A percentile compares a stretch with the other conserved stretches of the same genome.
phyloP scores from a whole-genome alignment of 2,797 vertebrate species.

The Peromyscus nudipes region DNA sequence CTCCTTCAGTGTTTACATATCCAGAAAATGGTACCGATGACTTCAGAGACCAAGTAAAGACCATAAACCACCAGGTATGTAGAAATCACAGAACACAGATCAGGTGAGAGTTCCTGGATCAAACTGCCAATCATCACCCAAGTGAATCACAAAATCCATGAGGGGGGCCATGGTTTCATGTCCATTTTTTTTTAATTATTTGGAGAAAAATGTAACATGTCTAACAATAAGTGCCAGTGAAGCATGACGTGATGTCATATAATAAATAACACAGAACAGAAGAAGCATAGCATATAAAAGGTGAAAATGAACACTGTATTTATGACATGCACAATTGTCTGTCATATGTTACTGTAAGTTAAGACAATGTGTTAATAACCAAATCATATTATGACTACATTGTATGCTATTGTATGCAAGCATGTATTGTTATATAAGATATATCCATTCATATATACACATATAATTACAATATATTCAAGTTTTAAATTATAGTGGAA shows the following conservation, averaged over 20 bases:
- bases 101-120: not conserved
- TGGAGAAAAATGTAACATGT: not conserved
- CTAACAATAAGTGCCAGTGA: not conserved
- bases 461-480: not conserved
- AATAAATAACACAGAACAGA: not conserved
- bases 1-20: constrained; percentile 93
- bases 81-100: not conserved
- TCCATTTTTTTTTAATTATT: not conserved
- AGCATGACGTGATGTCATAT: not conserved
- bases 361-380: not conserved
- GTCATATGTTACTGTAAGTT: not conserved
- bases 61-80: constrained; percentile 89
- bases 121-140: not conserved
- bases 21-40: constrained; percentile 94
- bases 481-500: not conserved
- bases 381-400: not conserved
- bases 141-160: not conserved
- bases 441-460: not conserved
- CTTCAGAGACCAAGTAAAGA: constrained; percentile 91
- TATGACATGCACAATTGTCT: not conserved
- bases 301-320: not conserved
- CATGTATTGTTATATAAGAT: not conserved
- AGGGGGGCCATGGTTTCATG: not conserved
- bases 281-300: not conserved
- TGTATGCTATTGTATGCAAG: not conserved